phyloP scores from a whole-genome alignment of 1,140 invertebrate genomes.

The Caenorhabditis inopinata region DNA sequence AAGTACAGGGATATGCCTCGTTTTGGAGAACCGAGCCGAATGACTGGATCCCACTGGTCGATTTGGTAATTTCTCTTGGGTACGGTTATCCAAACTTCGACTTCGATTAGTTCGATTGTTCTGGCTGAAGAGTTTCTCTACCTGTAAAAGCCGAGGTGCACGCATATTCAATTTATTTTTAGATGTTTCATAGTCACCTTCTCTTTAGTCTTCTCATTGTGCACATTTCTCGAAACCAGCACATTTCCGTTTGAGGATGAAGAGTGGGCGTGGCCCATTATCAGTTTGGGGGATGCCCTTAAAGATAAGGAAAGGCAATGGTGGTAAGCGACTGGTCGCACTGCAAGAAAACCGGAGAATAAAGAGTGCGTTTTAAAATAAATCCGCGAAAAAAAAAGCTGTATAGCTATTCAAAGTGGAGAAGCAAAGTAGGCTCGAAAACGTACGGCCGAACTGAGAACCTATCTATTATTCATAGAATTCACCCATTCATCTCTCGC shows the following conservation, averaged over 20 bases:
- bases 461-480: slow-evolving; percentile 22
- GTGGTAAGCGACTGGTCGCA: no score
- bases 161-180: no score
- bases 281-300: no score
- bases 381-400: no score
- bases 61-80: not conserved
- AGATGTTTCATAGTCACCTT: not conserved
- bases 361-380: no score
- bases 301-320: no score
- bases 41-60: slow-evolving; percentile 36
- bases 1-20: not conserved
- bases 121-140: slow-evolving; percentile 38
- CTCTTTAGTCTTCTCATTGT: slow-evolving; percentile 20
- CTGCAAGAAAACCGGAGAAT: no score
- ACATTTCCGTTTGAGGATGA: not conserved
- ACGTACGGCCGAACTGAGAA: slow-evolving; percentile 10
- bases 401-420: not conserved
- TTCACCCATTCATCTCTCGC: slow-evolving; percentile 13
- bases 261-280: slow-evolving; percentile 24
- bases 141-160: no score
- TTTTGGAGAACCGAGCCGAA: slow-evolving; percentile 30
- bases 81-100: slow-evolving; percentile 37
- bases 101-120: slow-evolving; percentile 42
- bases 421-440: not conserved
- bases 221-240: not conserved